Percentiles rank a stretch among this genome's conserved stretches.
Conservation (phyloP, 23 tunicate species). For the Styela plicata region DNA sequence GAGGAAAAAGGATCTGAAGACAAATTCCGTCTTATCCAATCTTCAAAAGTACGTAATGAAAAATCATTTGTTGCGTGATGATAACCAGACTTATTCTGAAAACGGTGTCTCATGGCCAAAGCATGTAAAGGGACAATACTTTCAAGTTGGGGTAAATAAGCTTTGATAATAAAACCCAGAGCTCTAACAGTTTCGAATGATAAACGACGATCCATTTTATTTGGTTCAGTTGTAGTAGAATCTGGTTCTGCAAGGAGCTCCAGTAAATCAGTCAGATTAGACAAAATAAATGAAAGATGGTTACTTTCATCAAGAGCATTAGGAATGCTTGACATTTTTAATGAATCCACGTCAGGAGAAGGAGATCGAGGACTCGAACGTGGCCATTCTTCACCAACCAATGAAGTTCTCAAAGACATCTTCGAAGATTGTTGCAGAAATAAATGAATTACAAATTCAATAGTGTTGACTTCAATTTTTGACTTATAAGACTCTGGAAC, state of each 20-base stretch:
- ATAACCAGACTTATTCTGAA: slow-evolving; percentile 55
- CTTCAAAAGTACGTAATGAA: slow-evolving; percentile 38
- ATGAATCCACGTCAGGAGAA: slow-evolving; percentile 1
- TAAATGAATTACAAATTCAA: slow-evolving; percentile 80
- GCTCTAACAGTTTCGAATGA: slow-evolving; percentile 8
- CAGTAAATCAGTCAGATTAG: slow-evolving; percentile 50
- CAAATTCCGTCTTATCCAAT: slow-evolving; percentile 43
- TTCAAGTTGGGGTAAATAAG: slow-evolving; percentile 9
- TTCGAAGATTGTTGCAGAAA: slow-evolving; percentile 84
- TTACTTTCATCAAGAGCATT: slow-evolving; percentile 53
- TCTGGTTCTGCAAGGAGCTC: slow-evolving; percentile 41
- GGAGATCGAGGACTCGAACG: slow-evolving; percentile 69
- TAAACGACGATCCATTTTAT: slow-evolving; percentile 5
- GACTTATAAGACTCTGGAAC: slow-evolving; percentile 33
- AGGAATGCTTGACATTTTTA: slow-evolving; percentile 13
- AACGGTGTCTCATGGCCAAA: slow-evolving; percentile 14
- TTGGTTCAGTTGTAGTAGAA: not conserved
- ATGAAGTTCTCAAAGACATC: slow-evolving; percentile 59
- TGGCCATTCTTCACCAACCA: slow-evolving; percentile 93
- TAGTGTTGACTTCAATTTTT: slow-evolving; percentile 57
- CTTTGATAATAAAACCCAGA: slow-evolving; percentile 9
- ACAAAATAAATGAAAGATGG: slow-evolving; percentile 46
- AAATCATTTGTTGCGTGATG: slow-evolving; percentile 33
- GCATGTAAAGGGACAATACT: slow-evolving; percentile 10
- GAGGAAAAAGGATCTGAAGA: slow-evolving; percentile 57